A percentile compares a stretch with the other conserved stretches of the same genome.
Conservation (phyloP, 2,888 invertebrate genomes). For the Limenitis camilla region DNA sequence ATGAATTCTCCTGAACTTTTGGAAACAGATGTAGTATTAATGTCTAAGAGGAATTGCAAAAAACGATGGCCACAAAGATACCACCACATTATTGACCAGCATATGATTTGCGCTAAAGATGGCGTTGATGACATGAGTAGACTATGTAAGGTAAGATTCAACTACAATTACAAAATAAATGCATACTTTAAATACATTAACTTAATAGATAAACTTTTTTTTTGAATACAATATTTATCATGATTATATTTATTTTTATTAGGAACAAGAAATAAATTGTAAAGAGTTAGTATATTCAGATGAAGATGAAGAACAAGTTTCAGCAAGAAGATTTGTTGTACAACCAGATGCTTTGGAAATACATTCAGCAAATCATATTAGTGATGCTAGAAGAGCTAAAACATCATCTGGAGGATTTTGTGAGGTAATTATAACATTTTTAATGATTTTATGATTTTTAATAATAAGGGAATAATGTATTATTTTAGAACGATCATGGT, state of each 20-base stretch:
- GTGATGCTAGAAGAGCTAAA: slow-evolving; percentile 31
- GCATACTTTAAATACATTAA: neutral
- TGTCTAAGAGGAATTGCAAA: slow-evolving; percentile 46
- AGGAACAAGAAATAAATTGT: slow-evolving; percentile 52
- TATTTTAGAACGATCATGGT: slow-evolving; percentile 58
- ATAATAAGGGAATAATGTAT: neutral
- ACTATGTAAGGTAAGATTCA: slow-evolving; percentile 45
- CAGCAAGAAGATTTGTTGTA: slow-evolving; percentile 25
- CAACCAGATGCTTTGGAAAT: slow-evolving; percentile 29
- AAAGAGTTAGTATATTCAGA: slow-evolving; percentile 46
- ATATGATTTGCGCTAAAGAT: slow-evolving; percentile 56
- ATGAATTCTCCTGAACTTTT: slow-evolving; percentile 40
- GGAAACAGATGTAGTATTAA: slow-evolving; percentile 44
- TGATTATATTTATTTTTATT: neutral
- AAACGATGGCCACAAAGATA: slow-evolving; percentile 51
- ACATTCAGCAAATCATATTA: slow-evolving; percentile 34
- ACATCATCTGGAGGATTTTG: slow-evolving; percentile 51
- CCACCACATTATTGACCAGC: slow-evolving; percentile 50
- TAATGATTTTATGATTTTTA: neutral
- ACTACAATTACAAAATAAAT: no score
- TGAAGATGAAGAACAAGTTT: slow-evolving; percentile 29
- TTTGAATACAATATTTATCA: no score
- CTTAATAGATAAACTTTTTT: no score
- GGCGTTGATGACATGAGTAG: slow-evolving; percentile 31
- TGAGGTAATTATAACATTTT: slow-evolving; percentile 38